Evolutionary conservation across 2,113 vertebrate genomes (phyloP).

Genomic region (Centropus bengalensis): DNA sequence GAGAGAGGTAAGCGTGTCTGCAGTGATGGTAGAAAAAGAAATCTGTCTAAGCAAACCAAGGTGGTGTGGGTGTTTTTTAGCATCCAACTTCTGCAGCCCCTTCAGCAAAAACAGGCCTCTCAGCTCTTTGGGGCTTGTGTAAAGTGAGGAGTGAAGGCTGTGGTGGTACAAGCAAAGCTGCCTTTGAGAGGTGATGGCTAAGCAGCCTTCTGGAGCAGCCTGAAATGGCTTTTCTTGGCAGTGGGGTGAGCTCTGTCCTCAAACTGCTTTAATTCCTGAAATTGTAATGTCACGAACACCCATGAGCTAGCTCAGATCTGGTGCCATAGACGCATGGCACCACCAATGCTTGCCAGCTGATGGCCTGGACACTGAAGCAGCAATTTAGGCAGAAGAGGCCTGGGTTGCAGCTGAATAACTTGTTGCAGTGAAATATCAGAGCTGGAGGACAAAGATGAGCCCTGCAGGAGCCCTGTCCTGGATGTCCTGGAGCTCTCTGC

Average conservation of each 20-base stretch:
- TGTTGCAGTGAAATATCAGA: background rate
- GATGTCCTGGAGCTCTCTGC: background rate
- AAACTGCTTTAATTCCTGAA: background rate
- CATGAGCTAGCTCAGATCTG: background rate
- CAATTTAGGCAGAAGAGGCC: background rate
- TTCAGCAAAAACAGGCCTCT: background rate
- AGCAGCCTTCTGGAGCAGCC: background rate
- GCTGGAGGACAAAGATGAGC: background rate
- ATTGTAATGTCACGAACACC: background rate
- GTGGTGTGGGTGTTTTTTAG: background rate
- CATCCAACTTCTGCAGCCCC: background rate
- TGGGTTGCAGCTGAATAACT: background rate
- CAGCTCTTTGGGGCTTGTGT: background rate
- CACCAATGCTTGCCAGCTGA: background rate
- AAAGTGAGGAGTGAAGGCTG: background rate
- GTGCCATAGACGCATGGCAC: background rate
- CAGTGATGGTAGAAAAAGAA: background rate
- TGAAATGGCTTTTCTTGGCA: background rate
- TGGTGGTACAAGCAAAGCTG: background rate
- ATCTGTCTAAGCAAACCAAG: background rate
- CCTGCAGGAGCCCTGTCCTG: background rate
- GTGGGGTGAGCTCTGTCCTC: background rate
- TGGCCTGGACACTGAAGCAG: background rate
- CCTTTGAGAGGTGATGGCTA: background rate
- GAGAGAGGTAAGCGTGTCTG: fast-evolving